Conservation (phyloP, 1,140 invertebrate species). For the Aphelinus atriplicis region DNA sequence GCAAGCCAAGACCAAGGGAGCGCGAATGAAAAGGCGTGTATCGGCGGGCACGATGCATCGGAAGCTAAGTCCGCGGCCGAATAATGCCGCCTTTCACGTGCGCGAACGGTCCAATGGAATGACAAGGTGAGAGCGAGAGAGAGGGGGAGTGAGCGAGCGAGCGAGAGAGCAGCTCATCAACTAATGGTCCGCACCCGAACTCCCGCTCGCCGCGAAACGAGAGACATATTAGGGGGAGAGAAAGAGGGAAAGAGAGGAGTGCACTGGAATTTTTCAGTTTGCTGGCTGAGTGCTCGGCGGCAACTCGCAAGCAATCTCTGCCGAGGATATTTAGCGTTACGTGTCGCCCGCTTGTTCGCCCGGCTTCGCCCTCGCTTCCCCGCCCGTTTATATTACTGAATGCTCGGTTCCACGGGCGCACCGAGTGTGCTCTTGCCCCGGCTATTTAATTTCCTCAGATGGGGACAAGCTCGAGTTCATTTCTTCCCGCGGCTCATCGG, state of each 20-base stretch:
- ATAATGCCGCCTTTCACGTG: slow-evolving; percentile 55
- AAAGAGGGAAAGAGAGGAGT: background rate
- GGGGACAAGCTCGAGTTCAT: background rate
- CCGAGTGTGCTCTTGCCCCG: no score
- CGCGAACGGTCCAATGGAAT: slow-evolving; percentile 39
- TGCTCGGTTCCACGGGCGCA: no score
- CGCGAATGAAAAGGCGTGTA: slow-evolving; percentile 41
- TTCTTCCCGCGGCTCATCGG: no score
- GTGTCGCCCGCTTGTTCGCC: background rate
- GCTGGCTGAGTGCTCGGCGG: background rate
- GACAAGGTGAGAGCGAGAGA: slow-evolving; percentile 40
- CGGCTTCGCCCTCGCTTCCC: no score
- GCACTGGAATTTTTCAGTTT: slow-evolving; percentile 4
- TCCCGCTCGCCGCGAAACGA: slow-evolving; percentile 5
- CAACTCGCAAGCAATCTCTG: slow-evolving; percentile 9
- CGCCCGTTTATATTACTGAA: no score
- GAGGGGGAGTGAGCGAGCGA: slow-evolving; percentile 42
- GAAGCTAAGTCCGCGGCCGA: slow-evolving; percentile 55
- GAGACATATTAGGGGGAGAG: slow-evolving; percentile 6
- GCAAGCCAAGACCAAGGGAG: no score
- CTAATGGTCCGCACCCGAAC: slow-evolving; percentile 66
- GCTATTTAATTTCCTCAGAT: background rate
- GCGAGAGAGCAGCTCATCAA: slow-evolving; percentile 62
- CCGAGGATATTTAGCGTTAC: background rate
- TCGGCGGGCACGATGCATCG: slow-evolving; percentile 49